Percentiles rank a stretch among this genome's conserved stretches.
phyloP scores from a whole-genome alignment of 2,113 vertebrate genomes.

The Malurus alboscapulatus region DNA sequence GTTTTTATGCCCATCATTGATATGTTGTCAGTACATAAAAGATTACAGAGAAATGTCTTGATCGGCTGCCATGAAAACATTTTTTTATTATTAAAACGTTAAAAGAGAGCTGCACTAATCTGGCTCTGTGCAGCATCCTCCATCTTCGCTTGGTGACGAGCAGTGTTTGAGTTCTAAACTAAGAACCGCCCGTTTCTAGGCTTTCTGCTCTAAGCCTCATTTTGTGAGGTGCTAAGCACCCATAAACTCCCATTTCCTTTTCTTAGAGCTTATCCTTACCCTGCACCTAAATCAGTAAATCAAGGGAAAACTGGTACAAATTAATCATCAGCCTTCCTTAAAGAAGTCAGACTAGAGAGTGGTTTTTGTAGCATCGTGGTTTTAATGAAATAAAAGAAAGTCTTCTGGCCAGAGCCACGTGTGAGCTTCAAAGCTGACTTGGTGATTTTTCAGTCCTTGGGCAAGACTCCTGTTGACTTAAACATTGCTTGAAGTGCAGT shows the following conservation, averaged over 20 bases:
- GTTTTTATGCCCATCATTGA: slow-evolving; percentile 35
- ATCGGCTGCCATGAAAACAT: slow-evolving; percentile 44
- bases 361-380: background rate
- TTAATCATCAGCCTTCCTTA: background rate
- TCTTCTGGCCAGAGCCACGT: background rate
- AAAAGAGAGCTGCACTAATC: background rate
- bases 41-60: slow-evolving; percentile 60
- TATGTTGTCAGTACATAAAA: slow-evolving; percentile 33
- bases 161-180: background rate
- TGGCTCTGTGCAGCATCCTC: background rate
- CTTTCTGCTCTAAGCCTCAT: background rate
- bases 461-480: background rate
- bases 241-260: background rate
- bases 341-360: background rate
- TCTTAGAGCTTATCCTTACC: background rate
- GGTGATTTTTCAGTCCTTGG: background rate
- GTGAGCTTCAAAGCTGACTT: background rate
- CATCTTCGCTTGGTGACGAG: slow-evolving; percentile 13
- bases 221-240: background rate
- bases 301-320: background rate
- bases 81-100: slow-evolving; percentile 13
- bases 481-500: background rate
- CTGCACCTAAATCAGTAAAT: background rate
- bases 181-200: background rate
- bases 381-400: background rate